A percentile compares a stretch with the other conserved stretches of the same genome.
Conservation (phyloP, 2,888 invertebrate genomes). For the Rhynchonema sp. region DNA sequence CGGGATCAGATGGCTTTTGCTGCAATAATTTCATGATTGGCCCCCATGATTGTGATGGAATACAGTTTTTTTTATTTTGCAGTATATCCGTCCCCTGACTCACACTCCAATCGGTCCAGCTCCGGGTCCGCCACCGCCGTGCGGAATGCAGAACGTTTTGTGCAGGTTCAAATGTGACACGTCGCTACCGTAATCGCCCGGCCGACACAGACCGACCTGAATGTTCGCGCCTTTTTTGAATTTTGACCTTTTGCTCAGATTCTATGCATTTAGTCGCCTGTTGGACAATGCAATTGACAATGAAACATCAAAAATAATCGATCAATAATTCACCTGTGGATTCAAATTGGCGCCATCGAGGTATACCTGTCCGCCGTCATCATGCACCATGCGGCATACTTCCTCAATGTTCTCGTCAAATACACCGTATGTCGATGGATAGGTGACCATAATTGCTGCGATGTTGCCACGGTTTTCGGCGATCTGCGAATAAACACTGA, state of each 20-base stretch:
- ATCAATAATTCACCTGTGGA: slow-evolving; percentile 57
- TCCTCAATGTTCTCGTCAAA: slow-evolving; percentile 82
- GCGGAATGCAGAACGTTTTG: slow-evolving; percentile 97
- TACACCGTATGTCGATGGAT: slow-evolving; percentile 89
- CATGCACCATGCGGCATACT: slow-evolving; percentile 72
- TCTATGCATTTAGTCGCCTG: no score
- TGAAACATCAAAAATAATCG: no score
- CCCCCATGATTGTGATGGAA: no score
- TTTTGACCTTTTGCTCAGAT: no score
- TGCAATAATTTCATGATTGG: no score
- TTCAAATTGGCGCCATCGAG: slow-evolving; percentile 99
- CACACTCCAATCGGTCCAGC: slow-evolving; percentile 93
- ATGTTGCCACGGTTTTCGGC: not conserved
- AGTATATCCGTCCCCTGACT: no score
- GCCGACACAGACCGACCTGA: slow-evolving; percentile 80
- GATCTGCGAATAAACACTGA: no score
- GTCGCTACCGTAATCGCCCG: slow-evolving; percentile 95
- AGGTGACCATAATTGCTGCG: not conserved
- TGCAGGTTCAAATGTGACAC: slow-evolving; percentile 95
- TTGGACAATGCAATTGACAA: no score
- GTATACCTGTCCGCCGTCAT: slow-evolving; percentile 89
- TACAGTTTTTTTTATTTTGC: no score
- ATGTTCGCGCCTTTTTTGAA: no score
- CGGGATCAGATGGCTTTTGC: slow-evolving; percentile 76
- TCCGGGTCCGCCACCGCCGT: slow-evolving; percentile 95